These are phyloP conservation scores for Nyleta sp. DNA, from an alignment of 2,888 invertebrate species.

Conservation along the genomic window DNA sequence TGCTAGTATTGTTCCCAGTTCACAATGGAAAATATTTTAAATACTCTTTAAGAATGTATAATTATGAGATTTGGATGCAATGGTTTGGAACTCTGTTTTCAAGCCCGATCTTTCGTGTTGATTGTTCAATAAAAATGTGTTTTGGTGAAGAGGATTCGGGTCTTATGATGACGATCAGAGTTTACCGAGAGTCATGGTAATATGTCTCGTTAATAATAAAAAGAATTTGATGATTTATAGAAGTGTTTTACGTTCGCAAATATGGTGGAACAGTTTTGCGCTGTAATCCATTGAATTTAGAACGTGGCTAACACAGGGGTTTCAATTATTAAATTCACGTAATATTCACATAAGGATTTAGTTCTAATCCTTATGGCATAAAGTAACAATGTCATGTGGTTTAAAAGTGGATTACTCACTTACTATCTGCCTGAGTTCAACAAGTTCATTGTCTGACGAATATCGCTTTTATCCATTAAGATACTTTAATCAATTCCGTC, in stretches of 20 bases:
- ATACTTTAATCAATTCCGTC: slow-evolving; percentile 14
- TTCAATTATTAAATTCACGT: slow-evolving; percentile 26
- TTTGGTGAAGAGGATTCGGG: too few relatives aligned
- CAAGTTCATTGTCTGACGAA: slow-evolving; percentile 29
- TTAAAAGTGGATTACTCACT: slow-evolving; percentile 38
- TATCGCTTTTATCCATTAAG: slow-evolving; percentile 15
- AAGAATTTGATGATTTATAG: too few relatives aligned
- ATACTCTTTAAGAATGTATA: slow-evolving; percentile 6
- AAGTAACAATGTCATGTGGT: slow-evolving; percentile 41
- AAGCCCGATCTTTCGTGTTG: too few relatives aligned
- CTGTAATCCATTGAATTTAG: not conserved
- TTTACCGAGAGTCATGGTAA: too few relatives aligned
- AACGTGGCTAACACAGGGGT: not conserved
- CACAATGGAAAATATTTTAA: slow-evolving; percentile 20
- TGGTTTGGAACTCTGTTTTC: too few relatives aligned
- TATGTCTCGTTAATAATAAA: too few relatives aligned
- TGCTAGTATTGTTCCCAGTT: slow-evolving; percentile 7
- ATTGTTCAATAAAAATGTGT: too few relatives aligned
- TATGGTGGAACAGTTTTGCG: not conserved
- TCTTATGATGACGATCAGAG: too few relatives aligned
- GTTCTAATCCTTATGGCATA: slow-evolving; percentile 31
- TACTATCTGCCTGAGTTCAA: slow-evolving; percentile 30
- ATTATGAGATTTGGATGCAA: slow-evolving; percentile 1
- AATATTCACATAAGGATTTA: slow-evolving; percentile 30
- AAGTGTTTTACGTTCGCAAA: not conserved